A percentile compares a stretch with the other conserved stretches of the same genome.
These are phyloP conservation scores for Arizona elegans DNA, from an alignment of 2,113 vertebrate genomes.

Conservation along the genomic window DNA sequence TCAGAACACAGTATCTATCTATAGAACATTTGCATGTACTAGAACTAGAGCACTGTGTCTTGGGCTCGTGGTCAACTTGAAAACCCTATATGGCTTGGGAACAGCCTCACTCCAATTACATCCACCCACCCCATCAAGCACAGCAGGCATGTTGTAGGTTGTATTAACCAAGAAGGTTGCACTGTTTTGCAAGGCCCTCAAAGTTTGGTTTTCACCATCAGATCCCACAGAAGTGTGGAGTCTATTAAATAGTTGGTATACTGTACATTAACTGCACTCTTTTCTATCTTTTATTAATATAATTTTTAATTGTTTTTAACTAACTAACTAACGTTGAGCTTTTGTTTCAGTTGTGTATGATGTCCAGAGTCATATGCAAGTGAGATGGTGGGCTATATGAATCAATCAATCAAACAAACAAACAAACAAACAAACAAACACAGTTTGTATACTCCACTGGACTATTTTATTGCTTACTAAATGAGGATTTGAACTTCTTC, in stretches of 20 bases:
- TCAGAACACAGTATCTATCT: not conserved
- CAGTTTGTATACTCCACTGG: not conserved
- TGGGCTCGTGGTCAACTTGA: not conserved
- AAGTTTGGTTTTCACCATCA: not conserved
- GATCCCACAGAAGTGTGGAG: not conserved
- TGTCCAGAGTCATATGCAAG: not conserved
- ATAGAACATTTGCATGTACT: not conserved
- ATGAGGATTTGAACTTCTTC: not conserved
- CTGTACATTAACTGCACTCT: not conserved
- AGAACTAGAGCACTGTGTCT: not conserved
- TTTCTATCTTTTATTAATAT: not conserved
- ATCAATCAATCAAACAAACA: not conserved
- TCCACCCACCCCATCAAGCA: not conserved
- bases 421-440: not conserved
- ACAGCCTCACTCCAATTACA: not conserved
- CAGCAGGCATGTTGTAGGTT: not conserved
- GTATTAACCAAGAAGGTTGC: not conserved
- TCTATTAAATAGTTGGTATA: not conserved
- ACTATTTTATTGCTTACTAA: not conserved
- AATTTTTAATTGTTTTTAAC: not conserved
- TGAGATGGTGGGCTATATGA: not conserved
- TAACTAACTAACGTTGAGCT: not conserved
- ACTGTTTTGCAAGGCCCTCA: not conserved
- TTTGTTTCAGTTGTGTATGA: not conserved
- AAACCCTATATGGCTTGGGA: not conserved